Base-by-base conservation (phyloP, 1,140 invertebrate species). In the Paralvinella palmiformis region DNA sequence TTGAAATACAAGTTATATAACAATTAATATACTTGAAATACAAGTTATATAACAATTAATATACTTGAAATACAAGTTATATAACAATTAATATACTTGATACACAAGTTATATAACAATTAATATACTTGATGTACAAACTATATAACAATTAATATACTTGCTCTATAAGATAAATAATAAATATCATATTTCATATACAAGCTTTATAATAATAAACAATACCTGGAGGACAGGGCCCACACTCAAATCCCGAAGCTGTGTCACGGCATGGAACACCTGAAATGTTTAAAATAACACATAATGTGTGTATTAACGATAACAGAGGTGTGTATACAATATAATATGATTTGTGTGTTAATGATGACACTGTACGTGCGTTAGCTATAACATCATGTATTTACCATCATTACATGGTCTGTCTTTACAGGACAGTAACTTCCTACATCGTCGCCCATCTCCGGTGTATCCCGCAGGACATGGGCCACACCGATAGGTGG, bases 191-290 rank as follows among this genome's bases (percentile, higher is more conserved):
- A 41, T 41, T 10, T 41, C n/a, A 10, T n/a, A 41, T 41, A 10
- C n/a, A 41, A 10, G n/a, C 37, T n/a, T 41, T n/a, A n/a, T n/a
- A n/a, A n/a, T n/a, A n/a, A n/a, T n/a, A n/a, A n/a, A n/a, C 10
- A n/a, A 48, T 17, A 22, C 58, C 31, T 15, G 29, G 52, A 10
- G 79, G 79, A 67, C 79, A 80, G 5, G 69, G 55, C 4, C 75
- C 77, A 60, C 79, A 80, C 22, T 72, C 66, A 65, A 72, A 73
- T 7, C 77, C 74, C 1, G 62, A 53, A 5, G 84, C 73, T 0
- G 87, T 88, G 65, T 94, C 89, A 33, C 84, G 83, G 78, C 94
- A 96, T 60, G 87, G 83, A 27, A 90, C 91, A 31, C 90, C 91
- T 69, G 87, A 87, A 82, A 87, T 92, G 78, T 92, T n/a, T 41